These are phyloP conservation scores for Platerodrilus igneus DNA, from an alignment of 2,888 invertebrate genomes.

Conservation along the genomic window DNA sequence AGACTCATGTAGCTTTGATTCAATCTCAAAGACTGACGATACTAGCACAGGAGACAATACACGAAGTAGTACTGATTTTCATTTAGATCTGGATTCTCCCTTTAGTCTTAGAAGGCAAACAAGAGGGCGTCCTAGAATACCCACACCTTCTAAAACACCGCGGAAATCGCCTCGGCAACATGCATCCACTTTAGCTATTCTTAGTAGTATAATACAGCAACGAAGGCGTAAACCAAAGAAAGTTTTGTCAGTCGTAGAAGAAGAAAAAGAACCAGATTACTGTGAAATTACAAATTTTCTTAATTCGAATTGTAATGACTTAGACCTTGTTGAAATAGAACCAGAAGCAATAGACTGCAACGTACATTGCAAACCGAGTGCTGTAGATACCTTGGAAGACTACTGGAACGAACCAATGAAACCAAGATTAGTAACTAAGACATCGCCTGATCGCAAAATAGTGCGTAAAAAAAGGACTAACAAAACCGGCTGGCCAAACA, in stretches of 20 bases:
- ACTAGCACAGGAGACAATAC: conserved; percentile 36
- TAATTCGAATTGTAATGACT: no score
- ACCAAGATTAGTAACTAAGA: conserved; percentile 6
- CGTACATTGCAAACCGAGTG: conserved; percentile 36
- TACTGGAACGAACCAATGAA: conserved; percentile 41
- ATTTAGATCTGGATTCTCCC: no score
- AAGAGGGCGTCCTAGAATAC: no score
- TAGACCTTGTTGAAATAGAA: conserved; percentile 44
- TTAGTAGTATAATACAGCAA: conserved; percentile 61
- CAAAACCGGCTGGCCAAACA: conserved; percentile 76
- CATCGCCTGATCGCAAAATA: conserved; percentile 36
- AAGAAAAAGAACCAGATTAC: conserved; percentile 42
- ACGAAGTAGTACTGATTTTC: conserved; percentile 21
- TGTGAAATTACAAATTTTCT: conserved; percentile 43
- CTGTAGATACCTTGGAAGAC: conserved; percentile 41
- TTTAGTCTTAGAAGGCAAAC: no score
- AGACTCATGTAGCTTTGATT: conserved; percentile 30
- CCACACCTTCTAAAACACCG: conserved; percentile 54
- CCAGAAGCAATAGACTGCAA: conserved; percentile 45
- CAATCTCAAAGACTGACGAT: conserved; percentile 33
- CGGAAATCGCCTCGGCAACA: conserved; percentile 84
- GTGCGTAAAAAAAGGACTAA: conserved; percentile 61
- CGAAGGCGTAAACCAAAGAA: conserved; percentile 45
- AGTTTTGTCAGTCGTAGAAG: no score
- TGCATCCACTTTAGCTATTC: conserved; percentile 80